Conservation (phyloP, 2,113 vertebrate genomes). For the Perca flavescens region DNA sequence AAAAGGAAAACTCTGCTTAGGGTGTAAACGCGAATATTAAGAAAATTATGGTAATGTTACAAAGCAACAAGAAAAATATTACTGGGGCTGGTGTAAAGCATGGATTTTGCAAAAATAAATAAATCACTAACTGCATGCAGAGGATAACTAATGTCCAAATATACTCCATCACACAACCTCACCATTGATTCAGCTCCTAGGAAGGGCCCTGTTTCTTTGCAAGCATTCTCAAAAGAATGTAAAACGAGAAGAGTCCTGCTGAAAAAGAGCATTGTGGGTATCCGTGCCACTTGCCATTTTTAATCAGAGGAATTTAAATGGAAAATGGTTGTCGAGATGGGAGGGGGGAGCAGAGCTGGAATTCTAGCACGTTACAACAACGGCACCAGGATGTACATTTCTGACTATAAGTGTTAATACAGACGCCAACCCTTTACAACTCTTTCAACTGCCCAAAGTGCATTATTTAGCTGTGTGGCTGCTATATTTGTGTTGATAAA, state of each 20-base stretch:
- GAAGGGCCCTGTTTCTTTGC: constrained; percentile 58
- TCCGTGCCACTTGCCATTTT: constrained; percentile 80
- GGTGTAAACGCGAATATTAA: constrained; percentile 16
- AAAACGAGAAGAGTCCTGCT: constrained; percentile 57
- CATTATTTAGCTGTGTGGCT: neutral
- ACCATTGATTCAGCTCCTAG: constrained; percentile 53
- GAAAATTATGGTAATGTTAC: neutral
- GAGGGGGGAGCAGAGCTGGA: constrained; percentile 8
- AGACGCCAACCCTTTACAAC: neutral
- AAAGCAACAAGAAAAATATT: constrained; percentile 16
- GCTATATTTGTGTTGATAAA: neutral
- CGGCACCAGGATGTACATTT: constrained; percentile 30
- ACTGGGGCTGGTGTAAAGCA: neutral
- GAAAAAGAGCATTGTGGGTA: constrained; percentile 79
- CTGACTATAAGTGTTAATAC: constrained; percentile 12
- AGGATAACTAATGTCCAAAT: constrained; percentile 46
- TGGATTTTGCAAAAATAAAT: constrained; percentile 4
- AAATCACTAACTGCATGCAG: constrained; percentile 8
- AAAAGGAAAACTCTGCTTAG: constrained; percentile 20
- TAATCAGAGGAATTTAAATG: constrained; percentile 80
- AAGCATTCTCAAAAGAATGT: constrained; percentile 72
- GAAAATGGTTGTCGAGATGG: constrained; percentile 52
- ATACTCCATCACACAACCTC: constrained; percentile 47
- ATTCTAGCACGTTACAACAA: constrained; percentile 29
- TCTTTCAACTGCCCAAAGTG: neutral